These are phyloP conservation scores for Alviniconcha marisindica DNA, from an alignment of 1,140 invertebrate genomes.

Conservation along the genomic window DNA sequence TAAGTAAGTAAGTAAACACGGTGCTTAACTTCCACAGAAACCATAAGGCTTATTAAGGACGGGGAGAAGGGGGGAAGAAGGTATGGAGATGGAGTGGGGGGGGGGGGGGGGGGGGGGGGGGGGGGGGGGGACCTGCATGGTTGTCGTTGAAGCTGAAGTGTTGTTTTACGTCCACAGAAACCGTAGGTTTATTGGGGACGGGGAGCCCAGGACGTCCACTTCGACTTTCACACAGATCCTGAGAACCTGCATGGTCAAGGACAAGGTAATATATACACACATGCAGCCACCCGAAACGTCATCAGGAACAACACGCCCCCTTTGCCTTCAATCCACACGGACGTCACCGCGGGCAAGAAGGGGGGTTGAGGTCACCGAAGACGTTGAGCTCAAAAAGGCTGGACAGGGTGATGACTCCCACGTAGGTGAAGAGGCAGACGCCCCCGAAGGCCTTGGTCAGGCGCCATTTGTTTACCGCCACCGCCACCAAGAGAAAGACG, in stretches of 20 bases:
- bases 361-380: conserved; percentile 69
- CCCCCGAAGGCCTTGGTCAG: conserved; percentile 64
- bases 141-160: too few relatives aligned
- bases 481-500: conserved; percentile 63
- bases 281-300: too few relatives aligned
- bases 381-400: conserved; percentile 74
- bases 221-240: too few relatives aligned
- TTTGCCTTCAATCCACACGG: neutral
- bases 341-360: conserved; percentile 62
- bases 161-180: neutral
- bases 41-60: too few relatives aligned
- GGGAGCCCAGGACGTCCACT: neutral
- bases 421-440: conserved; percentile 64
- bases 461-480: conserved; percentile 67
- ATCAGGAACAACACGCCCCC: neutral
- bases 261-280: neutral
- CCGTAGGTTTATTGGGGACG: neutral
- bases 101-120: too few relatives aligned
- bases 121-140: too few relatives aligned
- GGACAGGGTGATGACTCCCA: conserved; percentile 63
- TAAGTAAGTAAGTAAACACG: too few relatives aligned
- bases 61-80: too few relatives aligned
- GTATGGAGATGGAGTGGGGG: too few relatives aligned
- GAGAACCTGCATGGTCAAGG: neutral
- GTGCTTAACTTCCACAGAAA: too few relatives aligned